phyloP scores from a whole-genome alignment of 2,888 invertebrate genomes.

The Oscheius sp. region DNA sequence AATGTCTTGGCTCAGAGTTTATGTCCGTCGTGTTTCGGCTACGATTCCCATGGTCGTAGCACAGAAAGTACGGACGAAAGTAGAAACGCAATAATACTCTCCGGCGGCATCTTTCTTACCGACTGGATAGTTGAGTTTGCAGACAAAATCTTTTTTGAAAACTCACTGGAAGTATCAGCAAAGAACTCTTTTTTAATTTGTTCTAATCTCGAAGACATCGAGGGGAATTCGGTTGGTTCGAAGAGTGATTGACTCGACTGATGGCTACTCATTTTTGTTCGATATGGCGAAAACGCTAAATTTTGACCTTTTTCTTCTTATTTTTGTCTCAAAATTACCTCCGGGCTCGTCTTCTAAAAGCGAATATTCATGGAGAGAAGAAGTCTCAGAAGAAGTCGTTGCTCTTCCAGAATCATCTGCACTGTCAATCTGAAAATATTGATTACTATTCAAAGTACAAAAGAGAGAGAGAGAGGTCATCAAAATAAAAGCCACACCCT shows the following conservation, averaged over 20 bases:
- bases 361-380: constrained; percentile 31
- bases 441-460: neutral
- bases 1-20: too few species aligned
- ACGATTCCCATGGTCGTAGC: constrained; percentile 1
- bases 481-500: neutral
- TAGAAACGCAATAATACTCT: neutral
- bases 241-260: constrained; percentile 45
- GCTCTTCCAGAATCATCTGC: constrained; percentile 41
- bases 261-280: constrained; percentile 27
- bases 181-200: constrained; percentile 41
- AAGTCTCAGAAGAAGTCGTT: constrained; percentile 35
- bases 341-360: constrained; percentile 31
- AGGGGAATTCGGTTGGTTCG: constrained; percentile 35
- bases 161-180: constrained; percentile 35
- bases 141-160: too few species aligned
- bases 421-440: constrained; percentile 36
- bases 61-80: constrained; percentile 9
- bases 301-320: neutral
- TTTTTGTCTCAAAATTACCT: constrained; percentile 4
- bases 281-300: constrained; percentile 47
- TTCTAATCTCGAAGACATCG: constrained; percentile 39
- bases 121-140: constrained; percentile 2
- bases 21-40: constrained; percentile 17
- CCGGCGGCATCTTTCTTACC: neutral
- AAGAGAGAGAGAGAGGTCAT: neutral